Base-by-base conservation (phyloP, 2,888 invertebrate genomes). In the Drosophila stalkeri region DNA sequence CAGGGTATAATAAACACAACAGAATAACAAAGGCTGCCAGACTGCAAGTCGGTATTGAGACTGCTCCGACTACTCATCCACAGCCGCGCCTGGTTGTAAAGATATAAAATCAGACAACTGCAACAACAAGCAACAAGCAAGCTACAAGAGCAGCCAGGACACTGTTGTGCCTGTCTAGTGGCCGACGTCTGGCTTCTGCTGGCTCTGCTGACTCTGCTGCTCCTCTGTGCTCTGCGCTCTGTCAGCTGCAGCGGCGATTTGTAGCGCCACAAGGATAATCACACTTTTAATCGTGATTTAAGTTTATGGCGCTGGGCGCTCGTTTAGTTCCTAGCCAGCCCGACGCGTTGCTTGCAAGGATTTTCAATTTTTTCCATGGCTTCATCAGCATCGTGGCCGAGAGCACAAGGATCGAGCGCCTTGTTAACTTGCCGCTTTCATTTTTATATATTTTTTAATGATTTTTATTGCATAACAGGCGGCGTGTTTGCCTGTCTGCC, bases 241-340 rank as follows among this genome's bases (percentile, higher is more conserved):
- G 90, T 85, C 90, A 89, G 87, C 86, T 88, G 88, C 90, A 83
- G 86, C 77, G 81, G 86, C 91, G 91, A 91, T 91, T 91, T 90
- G 91, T 91, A 90, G 90, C 87, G 91, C 91, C 91, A 84, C 91
- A 91, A 91, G 92, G 92, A 92, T 92, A 92, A 92, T 92, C 92
- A 91, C 92, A 92, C 91, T 92, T 92, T 92, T 92, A 92, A 92
- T 92, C 92, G 92, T 92, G 92, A 92, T 92, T 91, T 91, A 91
- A 90, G 90, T 90, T 91, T 91, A 90, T 90, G 78, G 91, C 89
- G 88, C 82, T 81, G 76, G 81, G 78, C 64, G 77, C 89, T 87
- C 86, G 86, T 89, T 86, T 86, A 82, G 80, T 80, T 91, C 82
- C 83, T 85, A 83, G 84, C 81, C 78, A 80, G 14, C 76, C 66